These are phyloP conservation scores for Andinoacara biseriatus DNA, from an alignment of 2,113 vertebrate species.

Conservation along the genomic window DNA sequence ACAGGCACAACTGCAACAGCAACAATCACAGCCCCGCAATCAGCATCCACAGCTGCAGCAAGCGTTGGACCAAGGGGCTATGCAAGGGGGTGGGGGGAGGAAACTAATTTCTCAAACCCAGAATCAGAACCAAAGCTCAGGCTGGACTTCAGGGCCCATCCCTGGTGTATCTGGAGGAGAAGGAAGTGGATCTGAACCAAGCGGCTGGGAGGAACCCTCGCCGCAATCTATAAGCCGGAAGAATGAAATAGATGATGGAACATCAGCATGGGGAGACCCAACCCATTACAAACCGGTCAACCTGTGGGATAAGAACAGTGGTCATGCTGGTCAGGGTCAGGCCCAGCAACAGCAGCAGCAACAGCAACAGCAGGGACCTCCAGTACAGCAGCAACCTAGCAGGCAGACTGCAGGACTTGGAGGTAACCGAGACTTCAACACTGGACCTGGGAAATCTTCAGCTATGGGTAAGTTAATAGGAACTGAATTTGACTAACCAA, in stretches of 20 bases:
- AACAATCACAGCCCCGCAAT: constrained; percentile 83
- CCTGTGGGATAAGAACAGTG: constrained; percentile 97
- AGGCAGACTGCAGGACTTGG: constrained; percentile 65
- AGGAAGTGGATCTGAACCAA: constrained; percentile 82
- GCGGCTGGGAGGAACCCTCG: constrained; percentile 98
- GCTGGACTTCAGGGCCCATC: constrained; percentile 91
- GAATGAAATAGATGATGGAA: constrained; percentile 98
- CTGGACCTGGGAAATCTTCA: constrained; percentile 71
- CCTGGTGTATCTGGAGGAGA: constrained; percentile 86
- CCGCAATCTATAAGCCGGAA: constrained; percentile 95
- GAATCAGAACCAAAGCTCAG: constrained; percentile 86
- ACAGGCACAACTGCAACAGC: constrained; percentile 79
- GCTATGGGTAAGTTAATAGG: constrained; percentile 65
- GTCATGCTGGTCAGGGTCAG: constrained; percentile 81
- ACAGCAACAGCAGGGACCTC: constrained; percentile 69
- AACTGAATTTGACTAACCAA: background rate
- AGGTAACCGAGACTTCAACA: constrained; percentile 74
- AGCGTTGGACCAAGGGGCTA: constrained; percentile 81
- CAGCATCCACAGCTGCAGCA: constrained; percentile 82
- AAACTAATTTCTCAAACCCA: constrained; percentile 83
- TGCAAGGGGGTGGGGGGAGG: constrained; percentile 89
- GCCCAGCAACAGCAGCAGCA: constrained; percentile 62
- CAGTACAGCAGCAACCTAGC: constrained; percentile 82
- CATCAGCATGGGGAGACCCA: constrained; percentile 98
- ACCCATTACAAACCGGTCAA: constrained; percentile 96